phyloP scores from a whole-genome alignment of 2,797 vertebrate species.

The Enteromius radiatus region DNA sequence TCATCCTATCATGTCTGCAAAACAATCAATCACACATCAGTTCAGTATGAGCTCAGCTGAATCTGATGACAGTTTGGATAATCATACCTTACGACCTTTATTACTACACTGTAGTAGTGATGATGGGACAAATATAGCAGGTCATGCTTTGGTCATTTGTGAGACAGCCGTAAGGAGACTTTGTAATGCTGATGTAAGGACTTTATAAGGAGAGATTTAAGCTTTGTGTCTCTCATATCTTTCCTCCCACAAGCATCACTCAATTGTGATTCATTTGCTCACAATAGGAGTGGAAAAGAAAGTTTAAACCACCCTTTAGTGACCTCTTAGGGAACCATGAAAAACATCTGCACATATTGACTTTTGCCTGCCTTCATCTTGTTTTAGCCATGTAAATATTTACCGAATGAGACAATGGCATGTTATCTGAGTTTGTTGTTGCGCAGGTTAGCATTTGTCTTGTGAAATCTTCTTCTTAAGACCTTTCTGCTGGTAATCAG shows the following conservation, averaged over 20 bases:
- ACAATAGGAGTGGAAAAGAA: constrained; percentile 2
- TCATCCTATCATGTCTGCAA: not conserved
- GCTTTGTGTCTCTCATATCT: not conserved
- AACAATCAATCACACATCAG: not conserved
- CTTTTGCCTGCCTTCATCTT: constrained; percentile 6
- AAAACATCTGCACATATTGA: constrained; percentile 36
- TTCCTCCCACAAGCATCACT: not conserved
- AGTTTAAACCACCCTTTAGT: not conserved
- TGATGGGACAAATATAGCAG: not conserved
- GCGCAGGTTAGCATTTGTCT: constrained; percentile 3
- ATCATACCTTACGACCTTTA: not conserved
- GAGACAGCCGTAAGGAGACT: not conserved
- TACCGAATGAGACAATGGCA: constrained; percentile 41
- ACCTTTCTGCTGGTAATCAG: not conserved
- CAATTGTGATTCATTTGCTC: constrained; percentile 4
- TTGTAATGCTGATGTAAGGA: not conserved
- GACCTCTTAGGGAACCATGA: constrained; percentile 7
- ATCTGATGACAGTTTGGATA: not conserved
- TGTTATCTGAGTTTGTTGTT: constrained; percentile 36
- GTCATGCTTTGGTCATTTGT: not conserved
- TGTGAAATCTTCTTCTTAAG: constrained; percentile 15
- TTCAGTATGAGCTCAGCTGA: not conserved
- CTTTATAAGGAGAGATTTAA: not conserved
- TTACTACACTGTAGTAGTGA: not conserved
- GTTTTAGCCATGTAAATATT: constrained; percentile 33